A percentile compares a stretch with the other conserved stretches of the same genome.
Evolutionary conservation across 2,888 invertebrate species (phyloP).

Genomic region (Asteroscopus sphinx): DNA sequence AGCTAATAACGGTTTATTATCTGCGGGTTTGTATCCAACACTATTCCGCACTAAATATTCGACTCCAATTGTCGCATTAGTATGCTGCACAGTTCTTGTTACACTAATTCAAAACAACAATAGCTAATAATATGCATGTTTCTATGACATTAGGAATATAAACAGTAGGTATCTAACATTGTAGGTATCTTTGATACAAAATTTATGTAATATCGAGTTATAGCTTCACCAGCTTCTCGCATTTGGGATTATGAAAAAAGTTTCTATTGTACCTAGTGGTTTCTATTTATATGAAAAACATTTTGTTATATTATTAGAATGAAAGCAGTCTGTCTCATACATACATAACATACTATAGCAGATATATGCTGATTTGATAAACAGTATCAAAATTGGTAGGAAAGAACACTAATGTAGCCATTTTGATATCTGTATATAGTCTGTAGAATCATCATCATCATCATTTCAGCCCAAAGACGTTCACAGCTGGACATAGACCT

Average conservation of each 20-base stretch:
- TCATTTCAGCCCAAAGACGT: no score
- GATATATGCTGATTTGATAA: no score
- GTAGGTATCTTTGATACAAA: not conserved
- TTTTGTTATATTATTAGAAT: not conserved
- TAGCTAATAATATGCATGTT: conserved; percentile 45
- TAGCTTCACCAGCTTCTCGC: not conserved
- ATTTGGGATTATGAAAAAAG: conserved; percentile 16
- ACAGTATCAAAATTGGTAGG: no score
- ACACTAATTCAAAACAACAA: conserved; percentile 60
- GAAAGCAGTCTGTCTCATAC: not conserved
- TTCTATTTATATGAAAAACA: not conserved
- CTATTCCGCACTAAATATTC: conserved; percentile 61
- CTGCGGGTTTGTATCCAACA: conserved; percentile 46
- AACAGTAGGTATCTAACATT: conserved; percentile 2
- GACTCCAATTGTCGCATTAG: conserved; percentile 59
- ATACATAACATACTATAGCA: no score
- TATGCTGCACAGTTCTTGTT: conserved; percentile 61
- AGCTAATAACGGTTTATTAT: conserved; percentile 67
- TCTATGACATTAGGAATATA: conserved; percentile 29
- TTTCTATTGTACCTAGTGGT: not conserved
- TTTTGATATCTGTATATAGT: no score
- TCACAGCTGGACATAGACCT: no score
- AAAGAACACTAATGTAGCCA: no score
- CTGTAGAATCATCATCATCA: no score
- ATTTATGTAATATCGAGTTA: not conserved